Conservation (phyloP, 2,113 vertebrate species). For the Hemibates koningsi region DNA sequence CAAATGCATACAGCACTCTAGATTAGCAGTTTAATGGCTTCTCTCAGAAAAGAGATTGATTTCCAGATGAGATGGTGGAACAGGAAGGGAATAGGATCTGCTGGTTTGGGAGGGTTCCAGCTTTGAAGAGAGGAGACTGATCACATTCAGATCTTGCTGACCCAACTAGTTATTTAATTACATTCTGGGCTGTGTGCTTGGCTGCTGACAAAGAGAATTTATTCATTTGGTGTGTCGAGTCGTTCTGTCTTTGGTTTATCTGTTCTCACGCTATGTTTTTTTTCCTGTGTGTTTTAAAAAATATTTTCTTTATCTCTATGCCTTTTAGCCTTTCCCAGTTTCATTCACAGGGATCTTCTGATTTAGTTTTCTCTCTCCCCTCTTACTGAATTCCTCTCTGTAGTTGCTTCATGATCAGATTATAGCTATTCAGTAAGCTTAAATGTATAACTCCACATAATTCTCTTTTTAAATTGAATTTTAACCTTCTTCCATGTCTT, state of each 20-base stretch:
- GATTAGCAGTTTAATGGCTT: conserved; percentile 28
- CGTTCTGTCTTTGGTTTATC: neutral
- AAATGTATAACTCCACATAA: neutral
- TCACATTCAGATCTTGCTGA: conserved; percentile 51
- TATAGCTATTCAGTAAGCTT: neutral
- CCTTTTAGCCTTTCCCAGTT: neutral
- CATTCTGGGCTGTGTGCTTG: conserved; percentile 23
- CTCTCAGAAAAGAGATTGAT: conserved; percentile 45
- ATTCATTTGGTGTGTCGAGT: conserved; percentile 17
- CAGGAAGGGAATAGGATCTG: neutral
- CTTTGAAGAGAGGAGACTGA: conserved; percentile 6
- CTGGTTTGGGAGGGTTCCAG: conserved; percentile 2
- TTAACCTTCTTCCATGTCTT: neutral
- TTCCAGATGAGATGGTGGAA: conserved; percentile 7
- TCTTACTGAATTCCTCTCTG: neutral
- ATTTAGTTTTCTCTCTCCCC: neutral
- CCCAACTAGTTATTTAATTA: conserved; percentile 58
- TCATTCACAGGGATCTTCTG: neutral
- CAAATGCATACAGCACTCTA: conserved; percentile 8
- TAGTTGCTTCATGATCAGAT: neutral
- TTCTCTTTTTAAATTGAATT: neutral
- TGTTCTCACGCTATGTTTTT: neutral
- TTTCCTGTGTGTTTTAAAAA: neutral
- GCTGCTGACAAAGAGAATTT: conserved; percentile 45
- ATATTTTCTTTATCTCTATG: neutral